A percentile compares a stretch with the other conserved stretches of the same genome.
These are phyloP conservation scores for Cyanistes caeruleus DNA, from an alignment of 2,113 vertebrate species.

Conservation along the genomic window DNA sequence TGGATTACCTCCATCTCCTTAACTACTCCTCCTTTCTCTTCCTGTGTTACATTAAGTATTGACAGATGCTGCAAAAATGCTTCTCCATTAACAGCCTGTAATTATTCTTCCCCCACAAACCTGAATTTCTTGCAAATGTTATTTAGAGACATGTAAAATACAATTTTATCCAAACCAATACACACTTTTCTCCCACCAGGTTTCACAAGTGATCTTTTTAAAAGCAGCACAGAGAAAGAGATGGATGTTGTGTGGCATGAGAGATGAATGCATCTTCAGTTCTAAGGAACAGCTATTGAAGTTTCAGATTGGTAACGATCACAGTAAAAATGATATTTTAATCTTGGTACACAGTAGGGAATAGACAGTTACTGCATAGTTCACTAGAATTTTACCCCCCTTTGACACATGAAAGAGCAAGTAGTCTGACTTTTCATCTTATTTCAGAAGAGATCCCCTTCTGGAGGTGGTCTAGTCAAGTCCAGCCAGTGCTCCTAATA, in stretches of 20 bases:
- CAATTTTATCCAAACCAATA: conserved; percentile 21
- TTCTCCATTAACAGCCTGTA: background rate
- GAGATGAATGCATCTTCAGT: conserved; percentile 66
- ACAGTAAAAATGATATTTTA: conserved; percentile 59
- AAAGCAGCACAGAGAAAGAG: conserved; percentile 28
- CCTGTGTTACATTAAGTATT: background rate
- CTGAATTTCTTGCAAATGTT: background rate
- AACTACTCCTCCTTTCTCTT: background rate
- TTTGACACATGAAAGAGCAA: conserved; percentile 76
- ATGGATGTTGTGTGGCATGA: conserved; percentile 37
- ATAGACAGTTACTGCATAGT: conserved; percentile 72
- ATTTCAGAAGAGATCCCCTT: conserved; percentile 73
- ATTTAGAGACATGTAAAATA: conserved; percentile 36
- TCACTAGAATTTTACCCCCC: conserved; percentile 76
- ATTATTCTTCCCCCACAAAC: background rate
- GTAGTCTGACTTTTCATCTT: conserved; percentile 76
- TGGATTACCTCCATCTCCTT: background rate
- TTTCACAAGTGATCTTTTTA: conserved; percentile 35
- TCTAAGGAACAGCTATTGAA: conserved; percentile 63
- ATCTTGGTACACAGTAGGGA: conserved; percentile 70
- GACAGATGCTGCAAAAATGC: background rate
- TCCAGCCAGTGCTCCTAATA: conserved; percentile 65
- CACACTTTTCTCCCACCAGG: conserved; percentile 11
- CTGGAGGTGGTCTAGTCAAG: conserved; percentile 75
- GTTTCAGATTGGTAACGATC: conserved; percentile 61